Base-by-base conservation (phyloP, 2,797 vertebrate genomes). In the Micrastur ruficollis region DNA sequence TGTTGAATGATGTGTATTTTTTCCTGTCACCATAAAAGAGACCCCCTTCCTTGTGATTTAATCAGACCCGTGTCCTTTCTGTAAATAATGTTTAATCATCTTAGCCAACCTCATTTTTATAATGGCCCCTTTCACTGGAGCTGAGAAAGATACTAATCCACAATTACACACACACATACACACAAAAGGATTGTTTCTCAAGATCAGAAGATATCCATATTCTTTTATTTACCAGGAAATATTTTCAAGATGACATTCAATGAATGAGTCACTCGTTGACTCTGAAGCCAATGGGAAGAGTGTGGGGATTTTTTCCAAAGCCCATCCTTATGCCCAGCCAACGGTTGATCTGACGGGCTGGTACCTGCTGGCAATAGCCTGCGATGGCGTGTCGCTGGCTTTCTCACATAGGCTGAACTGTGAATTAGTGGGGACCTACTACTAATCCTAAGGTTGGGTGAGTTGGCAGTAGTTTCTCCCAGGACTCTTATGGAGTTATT, bases 71-170 rank as follows among this genome's bases (percentile, higher is more conserved):
- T 96, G 76, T 84, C 93, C 93, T 93, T 97, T 97, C 98, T 98
- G 98, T 99, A 99, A 99, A 98, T 99, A 99, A 98, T 10, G 38
- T 98, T 97, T 98, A 98, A 98, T 98, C 98, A 98, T 98, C 98
- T 98, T 98, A 98, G 97, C 96, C 93, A 98, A 96, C 95, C 96
- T 98, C 98, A 98, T 98, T 98, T 98, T 92, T 90, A 83, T 98
- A 98, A 98, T 97, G 95, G 92, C 52, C 93, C 56, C 61, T 97
- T 96, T 96, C 90, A 96, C 81, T 74, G 90, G 53, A 89, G 96
- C 95, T 95, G 80, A 90, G 85, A 56, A 94, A 91, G 61, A 94
- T 89, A 82, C 78, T 97, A 98, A 96, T 95, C 91, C 75, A 81
- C 65, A 50, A 70, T 50, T 58, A 47, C 44, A 38, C 19, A 9